phyloP scores from a whole-genome alignment of 2,113 vertebrate species.

The Benitochromis conjunctus region DNA sequence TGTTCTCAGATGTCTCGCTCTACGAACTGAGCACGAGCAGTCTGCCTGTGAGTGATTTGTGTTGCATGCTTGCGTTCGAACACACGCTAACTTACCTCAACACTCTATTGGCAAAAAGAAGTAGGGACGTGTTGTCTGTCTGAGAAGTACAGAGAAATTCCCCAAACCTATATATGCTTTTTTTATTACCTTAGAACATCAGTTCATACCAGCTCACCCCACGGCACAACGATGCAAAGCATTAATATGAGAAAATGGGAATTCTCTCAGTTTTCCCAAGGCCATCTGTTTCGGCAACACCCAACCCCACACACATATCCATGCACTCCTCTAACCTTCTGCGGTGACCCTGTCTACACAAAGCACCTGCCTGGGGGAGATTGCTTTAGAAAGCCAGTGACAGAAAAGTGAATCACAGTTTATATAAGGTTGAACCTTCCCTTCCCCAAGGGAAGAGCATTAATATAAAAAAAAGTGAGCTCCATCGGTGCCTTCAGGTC shows the following conservation, averaged over 20 bases:
- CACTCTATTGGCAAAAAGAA: not conserved
- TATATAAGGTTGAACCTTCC: conserved; percentile 9
- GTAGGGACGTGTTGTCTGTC: not conserved
- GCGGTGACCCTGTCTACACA: not conserved
- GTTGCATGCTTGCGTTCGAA: not conserved
- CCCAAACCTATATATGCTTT: not conserved
- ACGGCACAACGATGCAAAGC: not conserved
- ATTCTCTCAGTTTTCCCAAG: not conserved
- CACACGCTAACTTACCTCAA: not conserved
- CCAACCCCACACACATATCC: not conserved
- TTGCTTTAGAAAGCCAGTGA: conserved; percentile 2
- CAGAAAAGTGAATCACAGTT: conserved; percentile 47
- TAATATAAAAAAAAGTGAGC: not conserved
- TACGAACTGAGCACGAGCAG: not conserved
- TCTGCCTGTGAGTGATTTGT: not conserved
- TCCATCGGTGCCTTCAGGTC: not conserved
- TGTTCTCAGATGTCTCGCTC: not conserved
- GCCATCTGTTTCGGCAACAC: not conserved
- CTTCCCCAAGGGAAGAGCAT: not conserved
- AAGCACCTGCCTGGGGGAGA: conserved; percentile 27
- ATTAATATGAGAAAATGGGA: not conserved
- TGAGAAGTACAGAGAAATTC: not conserved
- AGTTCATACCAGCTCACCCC: not conserved
- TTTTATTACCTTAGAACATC: not conserved
- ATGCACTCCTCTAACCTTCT: not conserved